phyloP scores from a whole-genome alignment of 2,888 invertebrate genomes.

The Agonopterix heracliana region DNA sequence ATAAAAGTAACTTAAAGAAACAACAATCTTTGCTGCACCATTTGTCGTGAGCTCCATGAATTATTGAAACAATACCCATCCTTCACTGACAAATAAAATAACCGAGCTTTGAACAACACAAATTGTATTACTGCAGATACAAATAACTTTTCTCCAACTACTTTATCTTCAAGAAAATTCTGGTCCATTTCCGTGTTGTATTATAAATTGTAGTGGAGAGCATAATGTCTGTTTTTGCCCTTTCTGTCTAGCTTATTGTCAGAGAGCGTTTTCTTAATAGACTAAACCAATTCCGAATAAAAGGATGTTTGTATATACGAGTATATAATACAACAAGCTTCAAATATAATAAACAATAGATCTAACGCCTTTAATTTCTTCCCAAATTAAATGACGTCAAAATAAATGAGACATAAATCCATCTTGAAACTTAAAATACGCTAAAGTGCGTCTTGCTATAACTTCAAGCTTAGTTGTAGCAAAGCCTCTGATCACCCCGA shows the following conservation, averaged over 20 bases:
- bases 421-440: no score
- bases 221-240: neutral
- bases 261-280: no score
- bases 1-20: neutral
- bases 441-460: no score
- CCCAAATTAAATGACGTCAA: no score
- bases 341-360: no score
- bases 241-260: neutral
- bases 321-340: no score
- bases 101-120: conserved; percentile 4
- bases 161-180: conserved; percentile 5
- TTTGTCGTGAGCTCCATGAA: conserved; percentile 5
- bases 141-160: conserved; percentile 6
- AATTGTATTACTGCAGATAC: conserved; percentile 9
- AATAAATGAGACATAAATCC: no score
- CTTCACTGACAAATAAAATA: conserved; percentile 7
- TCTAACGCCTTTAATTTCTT: no score
- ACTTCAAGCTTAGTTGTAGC: no score
- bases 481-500: no score
- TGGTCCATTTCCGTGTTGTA: conserved; percentile 1
- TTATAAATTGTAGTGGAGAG: neutral
- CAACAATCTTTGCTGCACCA: neutral
- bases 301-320: no score
- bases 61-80: conserved; percentile 8
- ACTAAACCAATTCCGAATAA: no score